A percentile compares a stretch with the other conserved stretches of the same genome.
Evolutionary conservation across 2,888 invertebrate genomes (phyloP).

Genomic region (Colletes collaris): DNA sequence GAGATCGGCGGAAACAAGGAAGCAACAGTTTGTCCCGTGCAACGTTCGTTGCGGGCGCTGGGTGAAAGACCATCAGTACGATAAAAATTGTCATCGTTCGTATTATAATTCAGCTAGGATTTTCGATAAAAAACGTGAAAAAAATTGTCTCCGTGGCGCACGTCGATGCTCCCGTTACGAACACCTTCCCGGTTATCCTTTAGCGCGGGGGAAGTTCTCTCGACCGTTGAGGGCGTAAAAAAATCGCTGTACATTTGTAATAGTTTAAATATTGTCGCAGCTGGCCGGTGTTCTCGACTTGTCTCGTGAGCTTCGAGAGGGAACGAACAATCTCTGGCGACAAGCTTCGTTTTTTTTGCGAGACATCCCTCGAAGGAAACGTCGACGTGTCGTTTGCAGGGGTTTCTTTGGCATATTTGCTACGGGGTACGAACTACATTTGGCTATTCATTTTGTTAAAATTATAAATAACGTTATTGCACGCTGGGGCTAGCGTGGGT

Average conservation of each 20-base stretch:
- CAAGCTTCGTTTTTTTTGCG: not conserved
- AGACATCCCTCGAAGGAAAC: constrained; percentile 61
- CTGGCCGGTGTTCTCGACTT: constrained; percentile 34
- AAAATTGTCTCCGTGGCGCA: not conserved
- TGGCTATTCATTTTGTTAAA: constrained; percentile 34
- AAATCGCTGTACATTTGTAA: constrained; percentile 31
- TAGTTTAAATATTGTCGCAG: constrained; percentile 50
- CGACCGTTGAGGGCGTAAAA: constrained; percentile 17
- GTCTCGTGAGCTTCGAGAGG: constrained; percentile 15
- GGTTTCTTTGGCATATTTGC: constrained; percentile 62
- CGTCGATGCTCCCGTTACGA: not conserved
- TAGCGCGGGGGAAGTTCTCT: not conserved
- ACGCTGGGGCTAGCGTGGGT: constrained; percentile 24
- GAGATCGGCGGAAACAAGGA: constrained; percentile 12
- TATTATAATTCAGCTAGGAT: constrained; percentile 6
- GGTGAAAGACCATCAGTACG: constrained; percentile 47
- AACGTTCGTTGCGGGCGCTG: constrained; percentile 20
- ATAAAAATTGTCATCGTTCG: constrained; percentile 10
- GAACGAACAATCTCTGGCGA: not conserved
- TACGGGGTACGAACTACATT: constrained; percentile 40
- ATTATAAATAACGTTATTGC: constrained; percentile 25
- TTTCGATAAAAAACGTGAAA: constrained; percentile 40
- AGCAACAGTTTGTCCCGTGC: constrained; percentile 7
- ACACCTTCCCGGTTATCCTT: not conserved
- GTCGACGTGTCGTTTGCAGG: constrained; percentile 47